Evolutionary conservation across 1,140 invertebrate species (phyloP).

Genomic region (Orius laevigatus): DNA sequence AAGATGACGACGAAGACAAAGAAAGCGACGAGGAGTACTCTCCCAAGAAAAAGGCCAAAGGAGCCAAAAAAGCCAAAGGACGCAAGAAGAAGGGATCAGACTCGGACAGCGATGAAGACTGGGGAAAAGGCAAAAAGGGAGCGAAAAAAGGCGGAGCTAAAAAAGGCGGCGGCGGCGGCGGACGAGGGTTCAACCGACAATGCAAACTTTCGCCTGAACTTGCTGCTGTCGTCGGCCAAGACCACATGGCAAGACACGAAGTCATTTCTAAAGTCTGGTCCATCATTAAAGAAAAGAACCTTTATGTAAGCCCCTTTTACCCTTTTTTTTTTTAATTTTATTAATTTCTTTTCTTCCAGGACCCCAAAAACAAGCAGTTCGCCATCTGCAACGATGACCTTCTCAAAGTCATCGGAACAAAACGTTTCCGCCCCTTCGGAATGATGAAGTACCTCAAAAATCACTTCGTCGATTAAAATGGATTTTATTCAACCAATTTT

Average conservation of each 20-base stretch:
- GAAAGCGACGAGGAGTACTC: conserved; percentile 51
- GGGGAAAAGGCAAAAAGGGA: conserved; percentile 47
- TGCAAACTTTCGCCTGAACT: conserved; percentile 73
- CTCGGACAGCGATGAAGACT: conserved; percentile 60
- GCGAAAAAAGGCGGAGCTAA: conserved; percentile 31
- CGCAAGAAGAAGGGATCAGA: conserved; percentile 57
- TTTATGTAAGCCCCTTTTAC: conserved; percentile 44
- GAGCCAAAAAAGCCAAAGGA: conserved; percentile 30
- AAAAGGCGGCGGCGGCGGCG: conserved; percentile 27
- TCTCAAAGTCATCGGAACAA: conserved; percentile 69
- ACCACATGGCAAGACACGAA: conserved; percentile 74
- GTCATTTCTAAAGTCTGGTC: conserved; percentile 86
- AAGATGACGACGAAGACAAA: conserved; percentile 33
- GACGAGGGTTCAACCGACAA: conserved; percentile 61
- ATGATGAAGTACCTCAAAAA: conserved; percentile 92
- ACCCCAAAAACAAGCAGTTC: conserved; percentile 86
- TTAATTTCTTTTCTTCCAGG: conserved; percentile 31
- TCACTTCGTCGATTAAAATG: conserved; percentile 47
- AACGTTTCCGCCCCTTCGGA: conserved; percentile 78
- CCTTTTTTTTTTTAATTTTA: conserved; percentile 1
- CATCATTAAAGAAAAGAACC: conserved; percentile 79
- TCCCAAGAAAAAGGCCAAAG: too few relatives aligned
- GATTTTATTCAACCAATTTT: too few relatives aligned
- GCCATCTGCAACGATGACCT: conserved; percentile 85
- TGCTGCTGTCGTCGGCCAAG: conserved; percentile 66